Conservation (phyloP, 2,113 vertebrate genomes). For the Macrotis lagotis region DNA sequence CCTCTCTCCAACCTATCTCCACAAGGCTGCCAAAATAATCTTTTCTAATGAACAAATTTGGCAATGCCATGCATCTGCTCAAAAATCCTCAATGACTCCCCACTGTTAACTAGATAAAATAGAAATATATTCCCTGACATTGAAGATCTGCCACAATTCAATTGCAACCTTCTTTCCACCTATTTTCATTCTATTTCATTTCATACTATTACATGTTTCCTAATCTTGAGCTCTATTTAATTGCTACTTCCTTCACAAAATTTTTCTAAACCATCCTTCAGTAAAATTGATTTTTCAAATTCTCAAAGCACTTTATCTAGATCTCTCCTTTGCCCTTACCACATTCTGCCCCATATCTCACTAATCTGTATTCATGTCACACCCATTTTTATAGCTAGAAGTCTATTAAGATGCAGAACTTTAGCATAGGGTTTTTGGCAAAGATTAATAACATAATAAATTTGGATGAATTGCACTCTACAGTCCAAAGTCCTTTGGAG, state of each 20-base stretch:
- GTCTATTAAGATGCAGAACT: not conserved
- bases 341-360: not conserved
- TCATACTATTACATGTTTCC: not conserved
- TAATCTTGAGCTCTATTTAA: not conserved
- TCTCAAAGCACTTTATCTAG: not conserved
- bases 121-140: not conserved
- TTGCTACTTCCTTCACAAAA: not conserved
- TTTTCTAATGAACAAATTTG: not conserved
- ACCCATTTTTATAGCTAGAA: not conserved
- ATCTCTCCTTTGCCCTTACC: not conserved
- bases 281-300: not conserved
- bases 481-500: not conserved
- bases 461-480: not conserved
- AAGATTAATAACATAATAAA: not conserved
- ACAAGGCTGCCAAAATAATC: not conserved
- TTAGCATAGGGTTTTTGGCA: not conserved
- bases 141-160: not conserved
- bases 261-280: not conserved
- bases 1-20: not conserved
- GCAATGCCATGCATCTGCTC: not conserved
- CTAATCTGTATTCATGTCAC: not conserved
- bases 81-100: not conserved
- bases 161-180: not conserved
- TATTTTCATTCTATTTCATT: not conserved
- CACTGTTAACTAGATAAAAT: not conserved